phyloP scores from a whole-genome alignment of 2,797 vertebrate species.

The Molossus molossus region DNA sequence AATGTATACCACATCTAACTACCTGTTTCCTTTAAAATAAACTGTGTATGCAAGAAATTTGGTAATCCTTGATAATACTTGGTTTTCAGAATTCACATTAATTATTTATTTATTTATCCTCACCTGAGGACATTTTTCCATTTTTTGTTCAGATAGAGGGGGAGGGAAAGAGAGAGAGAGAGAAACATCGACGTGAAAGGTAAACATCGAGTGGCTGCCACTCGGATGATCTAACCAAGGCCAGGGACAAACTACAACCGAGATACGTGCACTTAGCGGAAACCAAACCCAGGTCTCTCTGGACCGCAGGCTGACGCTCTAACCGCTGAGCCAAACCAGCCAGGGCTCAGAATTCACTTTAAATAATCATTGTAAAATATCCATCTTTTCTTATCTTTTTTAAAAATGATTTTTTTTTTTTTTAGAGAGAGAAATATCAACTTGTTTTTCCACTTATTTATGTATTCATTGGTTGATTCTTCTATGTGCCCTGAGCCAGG shows the following conservation, averaged over 20 bases:
- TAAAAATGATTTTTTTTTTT: not conserved
- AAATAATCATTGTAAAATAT: slow-evolving; percentile 73
- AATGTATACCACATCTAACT: not conserved
- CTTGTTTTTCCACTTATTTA: not conserved
- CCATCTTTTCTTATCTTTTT: slow-evolving; percentile 51
- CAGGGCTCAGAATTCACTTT: slow-evolving; percentile 47
- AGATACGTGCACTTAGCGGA: too few species aligned
- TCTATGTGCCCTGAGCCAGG: not conserved
- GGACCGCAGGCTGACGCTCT: too few species aligned
- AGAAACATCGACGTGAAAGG: too few species aligned
- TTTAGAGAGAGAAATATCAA: not conserved
- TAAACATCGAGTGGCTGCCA: too few species aligned
- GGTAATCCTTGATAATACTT: slow-evolving; percentile 21
- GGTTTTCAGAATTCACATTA: slow-evolving; percentile 69
- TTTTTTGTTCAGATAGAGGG: too few species aligned
- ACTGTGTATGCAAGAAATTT: slow-evolving; percentile 1
- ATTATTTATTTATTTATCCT: not conserved
- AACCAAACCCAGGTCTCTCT: too few species aligned
- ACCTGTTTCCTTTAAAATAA: slow-evolving; percentile 25
- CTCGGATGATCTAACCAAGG: too few species aligned
- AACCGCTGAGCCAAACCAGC: too few species aligned
- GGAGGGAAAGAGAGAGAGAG: too few species aligned
- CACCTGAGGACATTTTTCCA: too few species aligned
- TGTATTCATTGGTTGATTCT: not conserved
- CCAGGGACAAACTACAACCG: too few species aligned